These are phyloP conservation scores for Teinopalpus imperialis DNA, from an alignment of 2,888 invertebrate genomes.

Conservation along the genomic window DNA sequence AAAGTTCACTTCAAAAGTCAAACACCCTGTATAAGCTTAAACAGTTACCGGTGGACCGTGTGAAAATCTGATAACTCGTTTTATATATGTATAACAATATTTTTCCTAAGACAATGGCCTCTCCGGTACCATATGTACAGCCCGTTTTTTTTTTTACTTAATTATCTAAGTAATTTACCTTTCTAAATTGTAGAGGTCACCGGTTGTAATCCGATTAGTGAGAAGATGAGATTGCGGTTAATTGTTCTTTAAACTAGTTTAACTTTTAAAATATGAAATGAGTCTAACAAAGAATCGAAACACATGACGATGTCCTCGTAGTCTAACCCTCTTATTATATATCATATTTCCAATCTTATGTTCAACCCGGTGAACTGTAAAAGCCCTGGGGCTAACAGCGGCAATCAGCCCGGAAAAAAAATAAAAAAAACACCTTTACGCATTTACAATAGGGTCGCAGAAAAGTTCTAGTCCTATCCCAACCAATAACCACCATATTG, in stretches of 20 bases:
- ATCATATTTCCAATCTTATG: too few relatives aligned
- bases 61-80: conserved; percentile 77
- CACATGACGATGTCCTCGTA: too few relatives aligned
- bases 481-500: too few relatives aligned
- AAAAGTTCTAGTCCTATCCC: too few relatives aligned
- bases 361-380: too few relatives aligned
- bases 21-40: conserved; percentile 56
- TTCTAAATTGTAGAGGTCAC: conserved; percentile 47
- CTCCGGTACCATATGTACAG: conserved; percentile 41
- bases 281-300: too few relatives aligned
- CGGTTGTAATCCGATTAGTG: conserved; percentile 24
- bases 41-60: conserved; percentile 70
- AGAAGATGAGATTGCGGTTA: conserved; percentile 19
- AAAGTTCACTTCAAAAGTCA: conserved; percentile 11
- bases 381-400: too few relatives aligned
- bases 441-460: too few relatives aligned
- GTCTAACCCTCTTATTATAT: too few relatives aligned
- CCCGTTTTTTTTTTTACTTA: conserved; percentile 40
- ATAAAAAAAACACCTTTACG: too few relatives aligned
- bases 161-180: conserved; percentile 39
- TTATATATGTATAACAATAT: conserved; percentile 75
- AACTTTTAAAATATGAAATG: background rate
- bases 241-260: conserved; percentile 17
- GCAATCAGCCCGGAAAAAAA: too few relatives aligned
- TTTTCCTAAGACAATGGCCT: conserved; percentile 56